phyloP scores from a whole-genome alignment of 2,797 vertebrate genomes.

The Amphiprion clarkii region DNA sequence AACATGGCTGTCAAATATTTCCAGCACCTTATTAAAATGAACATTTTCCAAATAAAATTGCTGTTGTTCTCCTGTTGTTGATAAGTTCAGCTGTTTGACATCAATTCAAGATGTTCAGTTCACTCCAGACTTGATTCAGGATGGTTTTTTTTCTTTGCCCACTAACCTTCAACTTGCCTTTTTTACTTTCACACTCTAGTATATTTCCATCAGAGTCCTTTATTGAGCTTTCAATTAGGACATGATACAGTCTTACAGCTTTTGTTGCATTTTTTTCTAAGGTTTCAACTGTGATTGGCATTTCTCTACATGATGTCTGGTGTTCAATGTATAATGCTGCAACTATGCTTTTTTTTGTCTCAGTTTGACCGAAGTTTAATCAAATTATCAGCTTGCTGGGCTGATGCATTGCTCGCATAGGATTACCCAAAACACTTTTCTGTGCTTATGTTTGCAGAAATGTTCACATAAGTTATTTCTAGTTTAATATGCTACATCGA shows the following conservation, averaged over 20 bases:
- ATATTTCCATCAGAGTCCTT: background rate
- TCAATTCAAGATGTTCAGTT: background rate
- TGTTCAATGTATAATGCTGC: no score
- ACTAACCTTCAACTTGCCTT: background rate
- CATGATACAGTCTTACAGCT: no score
- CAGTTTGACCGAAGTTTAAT: no score
- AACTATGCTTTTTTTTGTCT: no score
- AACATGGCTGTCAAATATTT: constrained; percentile 71
- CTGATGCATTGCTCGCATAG: no score
- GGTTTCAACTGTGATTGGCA: background rate
- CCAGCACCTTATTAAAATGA: constrained; percentile 85
- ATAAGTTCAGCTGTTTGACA: background rate
- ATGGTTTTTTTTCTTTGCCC: background rate
- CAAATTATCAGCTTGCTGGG: no score
- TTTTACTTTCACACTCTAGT: background rate
- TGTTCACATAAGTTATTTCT: constrained; percentile 1
- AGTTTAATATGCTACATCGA: background rate
- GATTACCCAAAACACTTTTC: background rate
- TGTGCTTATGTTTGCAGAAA: background rate
- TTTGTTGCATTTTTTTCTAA: background rate
- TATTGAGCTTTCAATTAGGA: background rate
- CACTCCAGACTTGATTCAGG: background rate
- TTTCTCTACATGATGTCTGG: background rate
- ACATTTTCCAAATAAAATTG: constrained; percentile 59
- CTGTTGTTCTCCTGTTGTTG: constrained; percentile 16